Conservation (phyloP, 1,140 invertebrate genomes). For the Cyrtorhinus lividipennis region DNA sequence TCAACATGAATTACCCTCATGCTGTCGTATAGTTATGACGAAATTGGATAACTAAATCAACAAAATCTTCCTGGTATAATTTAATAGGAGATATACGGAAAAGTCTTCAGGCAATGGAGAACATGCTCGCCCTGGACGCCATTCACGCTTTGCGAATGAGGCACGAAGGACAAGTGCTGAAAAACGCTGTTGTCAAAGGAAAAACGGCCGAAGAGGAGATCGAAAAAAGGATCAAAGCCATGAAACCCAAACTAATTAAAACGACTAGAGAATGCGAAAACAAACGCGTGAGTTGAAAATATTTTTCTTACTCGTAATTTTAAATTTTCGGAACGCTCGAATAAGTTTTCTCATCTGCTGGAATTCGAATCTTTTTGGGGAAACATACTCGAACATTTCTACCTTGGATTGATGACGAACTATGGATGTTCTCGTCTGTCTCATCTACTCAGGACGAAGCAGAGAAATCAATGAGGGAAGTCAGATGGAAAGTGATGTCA, state of each 20-base stretch:
- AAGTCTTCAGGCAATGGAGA: background rate
- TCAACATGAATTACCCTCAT: no score
- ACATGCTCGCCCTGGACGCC: background rate
- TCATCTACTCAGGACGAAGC: background rate
- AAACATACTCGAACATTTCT: no score
- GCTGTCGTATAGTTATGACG: no score
- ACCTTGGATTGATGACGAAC: no score
- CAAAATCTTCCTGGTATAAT: no score
- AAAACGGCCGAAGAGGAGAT: slow-evolving; percentile 2
- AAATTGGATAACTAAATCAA: no score
- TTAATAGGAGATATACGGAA: background rate
- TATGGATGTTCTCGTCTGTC: no score
- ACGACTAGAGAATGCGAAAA: background rate
- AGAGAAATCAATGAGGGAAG: background rate
- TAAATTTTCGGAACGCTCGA: no score
- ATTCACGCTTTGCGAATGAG: background rate
- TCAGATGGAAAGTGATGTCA: background rate
- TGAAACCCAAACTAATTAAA: background rate
- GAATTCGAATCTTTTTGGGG: no score
- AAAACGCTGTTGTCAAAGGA: background rate
- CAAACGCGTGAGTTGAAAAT: background rate
- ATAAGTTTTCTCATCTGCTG: no score
- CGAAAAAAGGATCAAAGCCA: background rate
- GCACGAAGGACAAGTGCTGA: background rate
- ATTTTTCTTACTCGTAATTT: no score